These are phyloP conservation scores for Volucella zonaria DNA, from an alignment of 2,888 invertebrate species.

Conservation along the genomic window DNA sequence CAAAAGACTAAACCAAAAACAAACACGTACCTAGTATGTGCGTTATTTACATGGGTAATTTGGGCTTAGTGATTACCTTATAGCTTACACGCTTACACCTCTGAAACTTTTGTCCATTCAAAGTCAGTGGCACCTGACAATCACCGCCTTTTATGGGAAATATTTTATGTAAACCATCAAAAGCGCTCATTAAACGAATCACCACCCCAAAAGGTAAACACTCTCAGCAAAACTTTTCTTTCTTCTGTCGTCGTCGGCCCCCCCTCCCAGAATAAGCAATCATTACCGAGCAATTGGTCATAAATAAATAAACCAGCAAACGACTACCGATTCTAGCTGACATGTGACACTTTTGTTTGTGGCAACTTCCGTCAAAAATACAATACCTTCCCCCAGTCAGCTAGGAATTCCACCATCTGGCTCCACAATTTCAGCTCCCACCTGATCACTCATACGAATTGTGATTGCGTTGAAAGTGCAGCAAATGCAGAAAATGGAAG, in stretches of 20 bases:
- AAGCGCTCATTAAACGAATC: not conserved
- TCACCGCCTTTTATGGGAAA: not conserved
- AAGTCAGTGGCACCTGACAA: not conserved
- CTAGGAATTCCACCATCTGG: no score
- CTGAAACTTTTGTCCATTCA: not conserved
- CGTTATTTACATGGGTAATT: no score
- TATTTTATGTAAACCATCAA: not conserved
- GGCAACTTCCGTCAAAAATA: no score
- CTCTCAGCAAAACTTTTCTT: no score
- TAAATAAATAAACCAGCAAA: not conserved
- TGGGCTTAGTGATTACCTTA: no score
- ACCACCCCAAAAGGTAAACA: not conserved
- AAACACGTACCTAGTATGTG: no score
- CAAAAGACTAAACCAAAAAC: not conserved
- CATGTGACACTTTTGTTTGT: no score
- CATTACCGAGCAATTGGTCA: not conserved
- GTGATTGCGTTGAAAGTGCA: not conserved
- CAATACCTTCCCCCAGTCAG: no score
- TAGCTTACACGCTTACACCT: not conserved
- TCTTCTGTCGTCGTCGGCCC: not conserved
- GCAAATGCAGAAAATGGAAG: not conserved
- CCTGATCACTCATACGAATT: not conserved
- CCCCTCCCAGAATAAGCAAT: conserved; percentile 5
- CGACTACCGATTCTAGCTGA: no score
- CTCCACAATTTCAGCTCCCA: conserved; percentile 1